Evolutionary conservation across 2,888 invertebrate species (phyloP).

Genomic region (Colletes collaris): DNA sequence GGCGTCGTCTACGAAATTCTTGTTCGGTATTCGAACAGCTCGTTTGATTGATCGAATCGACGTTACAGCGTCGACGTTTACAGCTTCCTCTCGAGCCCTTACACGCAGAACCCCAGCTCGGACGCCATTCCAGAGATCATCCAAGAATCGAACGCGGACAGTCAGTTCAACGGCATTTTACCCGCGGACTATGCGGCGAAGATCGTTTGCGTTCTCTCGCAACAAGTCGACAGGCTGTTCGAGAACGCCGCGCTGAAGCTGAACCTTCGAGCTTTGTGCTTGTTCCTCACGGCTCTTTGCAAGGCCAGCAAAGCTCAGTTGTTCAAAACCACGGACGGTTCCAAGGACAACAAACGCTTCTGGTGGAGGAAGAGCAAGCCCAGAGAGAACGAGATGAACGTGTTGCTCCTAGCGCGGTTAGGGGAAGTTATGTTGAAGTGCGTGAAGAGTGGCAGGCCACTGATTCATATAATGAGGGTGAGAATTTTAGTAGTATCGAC

Average conservation of each 20-base stretch:
- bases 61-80: conserved; percentile 91
- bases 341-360: conserved; percentile 75
- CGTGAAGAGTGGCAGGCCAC: conserved; percentile 92
- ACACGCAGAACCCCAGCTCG: conserved; percentile 84
- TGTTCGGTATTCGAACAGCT: background rate
- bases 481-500: background rate
- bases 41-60: background rate
- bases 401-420: conserved; percentile 90
- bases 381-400: conserved; percentile 79
- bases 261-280: conserved; percentile 92
- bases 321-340: conserved; percentile 77
- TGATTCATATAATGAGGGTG: conserved; percentile 94
- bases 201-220: conserved; percentile 94
- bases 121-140: conserved; percentile 89
- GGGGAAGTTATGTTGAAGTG: conserved; percentile 95
- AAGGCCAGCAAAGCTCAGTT: conserved; percentile 92
- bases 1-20: conserved; percentile 45
- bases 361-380: conserved; percentile 82
- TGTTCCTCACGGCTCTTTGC: conserved; percentile 92
- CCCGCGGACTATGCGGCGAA: conserved; percentile 92
- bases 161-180: conserved; percentile 86
- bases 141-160: conserved; percentile 84
- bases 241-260: conserved; percentile 94
- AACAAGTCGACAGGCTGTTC: conserved; percentile 95
- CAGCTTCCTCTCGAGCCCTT: conserved; percentile 90